phyloP scores from a whole-genome alignment of 2,113 vertebrate genomes.

The Scartelaos histophorus region DNA sequence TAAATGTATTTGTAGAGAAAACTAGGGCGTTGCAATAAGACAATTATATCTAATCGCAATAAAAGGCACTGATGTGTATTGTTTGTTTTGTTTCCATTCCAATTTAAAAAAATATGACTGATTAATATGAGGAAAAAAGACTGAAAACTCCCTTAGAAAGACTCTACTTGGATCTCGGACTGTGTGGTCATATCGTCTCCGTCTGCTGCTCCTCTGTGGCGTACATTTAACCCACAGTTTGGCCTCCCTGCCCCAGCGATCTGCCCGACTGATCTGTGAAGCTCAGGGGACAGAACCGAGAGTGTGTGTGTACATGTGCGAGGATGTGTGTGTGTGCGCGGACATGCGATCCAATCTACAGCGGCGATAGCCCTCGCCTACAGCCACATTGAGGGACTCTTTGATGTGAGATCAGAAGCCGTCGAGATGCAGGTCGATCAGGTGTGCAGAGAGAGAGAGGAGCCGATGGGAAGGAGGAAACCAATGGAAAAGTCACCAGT shows the following conservation, averaged over 20 bases:
- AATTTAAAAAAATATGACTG: too few relatives aligned
- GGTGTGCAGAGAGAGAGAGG: constrained; percentile 44
- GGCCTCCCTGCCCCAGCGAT: constrained; percentile 70
- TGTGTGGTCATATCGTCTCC: constrained; percentile 46
- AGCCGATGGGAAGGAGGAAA: constrained; percentile 22
- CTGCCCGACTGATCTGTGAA: constrained; percentile 73
- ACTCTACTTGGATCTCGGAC: neutral
- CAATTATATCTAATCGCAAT: too few relatives aligned
- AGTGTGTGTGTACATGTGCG: constrained; percentile 36
- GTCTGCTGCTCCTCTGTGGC: constrained; percentile 49
- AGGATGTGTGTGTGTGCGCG: constrained; percentile 17
- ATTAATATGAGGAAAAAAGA: too few relatives aligned
- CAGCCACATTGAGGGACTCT: constrained; percentile 40
- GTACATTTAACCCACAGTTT: constrained; percentile 72
- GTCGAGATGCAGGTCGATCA: constrained; percentile 68
- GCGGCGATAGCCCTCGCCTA: constrained; percentile 37
- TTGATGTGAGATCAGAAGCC: constrained; percentile 77
- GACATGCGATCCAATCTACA: constrained; percentile 48
- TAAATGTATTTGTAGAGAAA: too few relatives aligned
- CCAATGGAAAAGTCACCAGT: constrained; percentile 14
- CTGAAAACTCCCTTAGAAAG: neutral
- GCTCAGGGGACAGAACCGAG: constrained; percentile 53
- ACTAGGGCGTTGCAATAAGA: too few relatives aligned
- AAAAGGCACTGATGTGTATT: too few relatives aligned
- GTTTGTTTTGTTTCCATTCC: too few relatives aligned